phyloP scores from a whole-genome alignment of 2,888 invertebrate species.

The Geotrupes spiniger region DNA sequence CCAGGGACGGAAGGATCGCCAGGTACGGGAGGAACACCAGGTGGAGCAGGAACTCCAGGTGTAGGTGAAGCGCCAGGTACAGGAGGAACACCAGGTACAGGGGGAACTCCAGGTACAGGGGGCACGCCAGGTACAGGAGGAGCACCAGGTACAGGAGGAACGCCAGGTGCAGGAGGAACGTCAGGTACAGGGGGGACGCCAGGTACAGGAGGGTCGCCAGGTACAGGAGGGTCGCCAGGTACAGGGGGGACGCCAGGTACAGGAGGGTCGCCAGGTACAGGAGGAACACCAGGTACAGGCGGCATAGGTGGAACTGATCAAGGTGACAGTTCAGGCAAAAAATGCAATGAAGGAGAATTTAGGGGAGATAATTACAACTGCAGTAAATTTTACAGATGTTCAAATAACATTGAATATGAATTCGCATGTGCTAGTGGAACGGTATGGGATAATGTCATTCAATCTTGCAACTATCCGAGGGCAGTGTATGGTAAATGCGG shows the following conservation, averaged over 20 bases:
- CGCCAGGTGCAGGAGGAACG: slow-evolving; percentile 4
- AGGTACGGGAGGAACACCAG: slow-evolving; percentile 4
- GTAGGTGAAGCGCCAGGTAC: not conserved
- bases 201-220: no score
- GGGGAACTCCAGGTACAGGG: slow-evolving; percentile 52
- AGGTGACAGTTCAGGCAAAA: not conserved
- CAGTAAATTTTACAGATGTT: slow-evolving; percentile 16
- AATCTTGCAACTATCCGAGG: slow-evolving; percentile 18
- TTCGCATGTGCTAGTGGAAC: slow-evolving; percentile 17
- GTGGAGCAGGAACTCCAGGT: slow-evolving; percentile 6
- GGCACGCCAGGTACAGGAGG: slow-evolving; percentile 67
- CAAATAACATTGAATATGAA: slow-evolving; percentile 13
- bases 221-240: no score
- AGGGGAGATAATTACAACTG: slow-evolving; percentile 9
- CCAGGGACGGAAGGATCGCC: not conserved
- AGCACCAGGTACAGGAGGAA: slow-evolving; percentile 38
- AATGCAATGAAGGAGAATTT: slow-evolving; percentile 9
- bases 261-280: slow-evolving; percentile 12
- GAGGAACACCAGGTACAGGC: slow-evolving; percentile 2
- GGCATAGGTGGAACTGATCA: slow-evolving; percentile 20
- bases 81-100: slow-evolving; percentile 62
- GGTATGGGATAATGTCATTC: slow-evolving; percentile 14
- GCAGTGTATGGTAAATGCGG: slow-evolving; percentile 14
- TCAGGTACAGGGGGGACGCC: slow-evolving; percentile 8
- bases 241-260: slow-evolving; percentile 8